A percentile compares a stretch with the other conserved stretches of the same genome.
Conservation (phyloP, 2,888 invertebrate genomes). For the Doris montereyensis region DNA sequence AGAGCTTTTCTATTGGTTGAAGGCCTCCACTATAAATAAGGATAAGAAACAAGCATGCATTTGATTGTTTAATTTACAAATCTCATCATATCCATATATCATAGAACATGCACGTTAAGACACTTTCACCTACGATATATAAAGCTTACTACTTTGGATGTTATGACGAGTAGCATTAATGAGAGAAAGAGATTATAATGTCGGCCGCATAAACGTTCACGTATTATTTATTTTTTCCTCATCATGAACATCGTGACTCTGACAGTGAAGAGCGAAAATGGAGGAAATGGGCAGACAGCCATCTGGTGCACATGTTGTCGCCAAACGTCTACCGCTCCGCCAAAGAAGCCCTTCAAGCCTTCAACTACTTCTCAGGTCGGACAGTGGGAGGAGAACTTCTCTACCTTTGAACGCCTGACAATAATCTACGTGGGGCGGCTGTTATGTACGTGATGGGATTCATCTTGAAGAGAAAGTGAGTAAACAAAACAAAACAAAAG, state of each 20-base stretch:
- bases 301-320: slow-evolving; percentile 92
- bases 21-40: too few relatives aligned
- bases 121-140: too few relatives aligned
- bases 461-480: slow-evolving; percentile 85
- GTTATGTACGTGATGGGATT: slow-evolving; percentile 96
- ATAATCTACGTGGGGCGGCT: slow-evolving; percentile 91
- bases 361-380: slow-evolving; percentile 95
- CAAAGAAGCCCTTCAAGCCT: slow-evolving; percentile 89
- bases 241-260: slow-evolving; percentile 54
- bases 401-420: slow-evolving; percentile 85
- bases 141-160: too few relatives aligned
- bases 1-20: too few relatives aligned
- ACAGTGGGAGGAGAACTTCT: slow-evolving; percentile 91
- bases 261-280: slow-evolving; percentile 92
- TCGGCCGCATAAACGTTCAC: background rate
- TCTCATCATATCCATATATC: too few relatives aligned
- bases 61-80: too few relatives aligned
- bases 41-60: too few relatives aligned
- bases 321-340: slow-evolving; percentile 95
- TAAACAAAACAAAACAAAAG: too few relatives aligned
- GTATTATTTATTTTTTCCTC: background rate
- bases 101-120: too few relatives aligned
- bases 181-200: background rate
- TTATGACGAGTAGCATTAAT: too few relatives aligned
- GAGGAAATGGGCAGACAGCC: slow-evolving; percentile 94